A percentile compares a stretch with the other conserved stretches of the same genome.
These are phyloP conservation scores for Anthrax anthrax DNA, from an alignment of 2,888 invertebrate species.

Conservation along the genomic window DNA sequence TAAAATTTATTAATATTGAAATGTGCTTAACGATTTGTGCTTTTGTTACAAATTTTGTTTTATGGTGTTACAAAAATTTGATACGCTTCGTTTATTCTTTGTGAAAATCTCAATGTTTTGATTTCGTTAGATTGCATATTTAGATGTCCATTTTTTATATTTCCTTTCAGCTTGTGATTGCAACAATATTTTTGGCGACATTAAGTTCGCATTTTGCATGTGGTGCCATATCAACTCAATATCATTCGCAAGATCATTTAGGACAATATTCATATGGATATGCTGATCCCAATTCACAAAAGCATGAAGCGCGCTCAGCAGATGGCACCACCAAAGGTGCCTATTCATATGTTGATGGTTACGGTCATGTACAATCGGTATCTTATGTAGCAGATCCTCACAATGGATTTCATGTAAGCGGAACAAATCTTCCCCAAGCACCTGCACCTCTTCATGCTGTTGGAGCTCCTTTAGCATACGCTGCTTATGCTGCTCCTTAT, in stretches of 20 bases:
- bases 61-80: too few relatives aligned
- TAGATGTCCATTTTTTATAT: too few relatives aligned
- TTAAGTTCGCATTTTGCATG: conserved; percentile 13
- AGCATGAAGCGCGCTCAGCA: conserved; percentile 43
- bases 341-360: conserved; percentile 54
- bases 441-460: conserved; percentile 29
- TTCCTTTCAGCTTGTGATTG: conserved; percentile 27
- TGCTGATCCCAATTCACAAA: conserved; percentile 47
- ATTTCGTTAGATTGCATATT: too few relatives aligned
- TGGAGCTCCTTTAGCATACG: conserved; percentile 20
- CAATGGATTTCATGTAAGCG: conserved; percentile 49
- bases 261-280: conserved; percentile 51
- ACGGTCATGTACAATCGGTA: conserved; percentile 48
- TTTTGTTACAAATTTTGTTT: too few relatives aligned
- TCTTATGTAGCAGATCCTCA: conserved; percentile 48
- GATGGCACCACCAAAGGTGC: conserved; percentile 49
- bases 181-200: conserved; percentile 14
- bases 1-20: too few relatives aligned
- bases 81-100: too few relatives aligned
- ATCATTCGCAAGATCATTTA: conserved; percentile 45
- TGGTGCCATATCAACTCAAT: conserved; percentile 36
- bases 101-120: too few relatives aligned
- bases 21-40: too few relatives aligned
- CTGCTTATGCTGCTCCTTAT: conserved; percentile 19
- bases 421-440: conserved; percentile 47